Evolutionary conservation across 2,888 invertebrate genomes (phyloP).

Genomic region (Petrolisthes cinctipes): DNA sequence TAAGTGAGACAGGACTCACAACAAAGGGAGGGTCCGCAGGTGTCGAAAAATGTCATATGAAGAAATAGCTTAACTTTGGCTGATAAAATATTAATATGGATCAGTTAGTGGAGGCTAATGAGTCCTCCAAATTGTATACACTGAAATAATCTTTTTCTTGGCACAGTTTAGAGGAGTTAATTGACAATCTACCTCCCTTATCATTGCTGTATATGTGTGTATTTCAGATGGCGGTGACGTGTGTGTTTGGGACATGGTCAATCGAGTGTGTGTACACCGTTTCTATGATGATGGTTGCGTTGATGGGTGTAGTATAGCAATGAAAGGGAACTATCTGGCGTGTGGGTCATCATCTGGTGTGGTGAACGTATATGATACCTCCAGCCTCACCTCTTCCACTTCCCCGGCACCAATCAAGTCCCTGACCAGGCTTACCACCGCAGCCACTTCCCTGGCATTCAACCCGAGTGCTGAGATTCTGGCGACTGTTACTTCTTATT

Average conservation of each 20-base stretch:
- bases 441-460: constrained; percentile 80
- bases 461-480: constrained; percentile 88
- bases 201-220: constrained; percentile 27
- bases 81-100: too few relatives aligned
- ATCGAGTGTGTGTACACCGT: constrained; percentile 78
- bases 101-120: too few relatives aligned
- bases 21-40: too few relatives aligned
- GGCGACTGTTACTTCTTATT: constrained; percentile 75
- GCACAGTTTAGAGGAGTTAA: too few relatives aligned
- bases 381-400: constrained; percentile 72
- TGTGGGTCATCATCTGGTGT: constrained; percentile 91
- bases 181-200: not conserved
- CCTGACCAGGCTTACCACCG: constrained; percentile 84
- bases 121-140: too few relatives aligned
- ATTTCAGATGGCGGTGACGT: constrained; percentile 78
- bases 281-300: constrained; percentile 91
- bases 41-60: too few relatives aligned
- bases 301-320: constrained; percentile 78
- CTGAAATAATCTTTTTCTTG: too few relatives aligned
- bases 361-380: constrained; percentile 87
- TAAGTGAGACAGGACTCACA: too few relatives aligned
- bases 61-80: too few relatives aligned
- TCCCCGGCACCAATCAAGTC: constrained; percentile 76
- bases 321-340: constrained; percentile 83
- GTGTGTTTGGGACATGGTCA: constrained; percentile 84